Evolutionary conservation across 30 jellyfish, hydroid and myxozoan genomes (phyloP).

Genomic region (Turritopsis dohrnii): DNA sequence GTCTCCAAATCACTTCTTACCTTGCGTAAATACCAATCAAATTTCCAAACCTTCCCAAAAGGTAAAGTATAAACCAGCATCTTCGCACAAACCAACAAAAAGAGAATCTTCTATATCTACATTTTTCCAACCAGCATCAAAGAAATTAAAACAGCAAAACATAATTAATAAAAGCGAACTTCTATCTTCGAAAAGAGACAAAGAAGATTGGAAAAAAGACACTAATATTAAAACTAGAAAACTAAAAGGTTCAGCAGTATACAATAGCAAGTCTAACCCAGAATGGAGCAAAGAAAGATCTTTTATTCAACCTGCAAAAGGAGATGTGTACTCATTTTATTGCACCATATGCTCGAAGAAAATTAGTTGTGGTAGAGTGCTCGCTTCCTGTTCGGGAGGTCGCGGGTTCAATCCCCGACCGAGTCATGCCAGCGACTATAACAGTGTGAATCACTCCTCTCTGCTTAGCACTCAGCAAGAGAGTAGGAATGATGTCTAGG

Average conservation of each 20-base stretch:
- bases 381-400: too few species aligned
- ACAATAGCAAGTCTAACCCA: background rate
- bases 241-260: background rate
- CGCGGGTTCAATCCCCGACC: too few species aligned
- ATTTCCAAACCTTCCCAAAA: background rate
- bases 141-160: background rate
- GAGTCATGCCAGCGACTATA: too few species aligned
- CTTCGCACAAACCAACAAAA: background rate
- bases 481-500: too few species aligned
- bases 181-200: background rate
- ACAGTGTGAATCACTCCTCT: too few species aligned
- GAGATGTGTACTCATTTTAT: background rate
- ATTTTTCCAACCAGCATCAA: background rate
- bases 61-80: background rate
- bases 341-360: background rate
- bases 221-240: too few species aligned
- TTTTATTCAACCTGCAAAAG: background rate
- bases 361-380: too few species aligned
- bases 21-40: too few species aligned
- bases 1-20: background rate
- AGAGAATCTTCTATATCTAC: background rate
- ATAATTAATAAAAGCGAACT: too few species aligned
- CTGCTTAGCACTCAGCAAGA: too few species aligned
- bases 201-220: too few species aligned
- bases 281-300: background rate